Percentiles rank a stretch among this genome's conserved stretches.
Evolutionary conservation across 2,797 vertebrate species (phyloP).

Genomic region (Hirundo rustica): DNA sequence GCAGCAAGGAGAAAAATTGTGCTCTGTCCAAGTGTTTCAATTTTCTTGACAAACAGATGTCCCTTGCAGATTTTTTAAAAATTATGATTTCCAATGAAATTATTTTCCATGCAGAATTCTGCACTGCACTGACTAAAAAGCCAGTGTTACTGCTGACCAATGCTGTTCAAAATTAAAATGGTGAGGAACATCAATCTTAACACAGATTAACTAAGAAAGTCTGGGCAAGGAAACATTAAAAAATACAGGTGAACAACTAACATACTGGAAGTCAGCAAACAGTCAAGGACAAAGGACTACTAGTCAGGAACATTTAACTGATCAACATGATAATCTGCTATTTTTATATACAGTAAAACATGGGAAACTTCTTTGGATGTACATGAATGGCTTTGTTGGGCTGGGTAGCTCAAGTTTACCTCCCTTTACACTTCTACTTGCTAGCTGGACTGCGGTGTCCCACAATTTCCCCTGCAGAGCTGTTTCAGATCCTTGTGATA

Average conservation of each 20-base stretch:
- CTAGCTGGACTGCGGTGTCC: background rate
- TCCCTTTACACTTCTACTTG: background rate
- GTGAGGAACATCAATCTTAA: background rate
- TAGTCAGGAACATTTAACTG: background rate
- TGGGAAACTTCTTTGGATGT: background rate
- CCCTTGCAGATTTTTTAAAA: background rate
- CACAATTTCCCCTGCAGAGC: background rate
- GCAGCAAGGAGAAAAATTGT: background rate
- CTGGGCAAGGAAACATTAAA: background rate
- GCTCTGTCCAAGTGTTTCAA: background rate
- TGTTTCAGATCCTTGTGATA: background rate
- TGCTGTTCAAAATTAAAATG: background rate
- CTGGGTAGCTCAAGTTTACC: background rate
- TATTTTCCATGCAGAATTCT: background rate
- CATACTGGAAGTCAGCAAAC: background rate
- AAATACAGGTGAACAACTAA: background rate
- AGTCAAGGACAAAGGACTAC: background rate
- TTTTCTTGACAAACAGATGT: background rate
- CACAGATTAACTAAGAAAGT: background rate
- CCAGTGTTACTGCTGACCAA: background rate
- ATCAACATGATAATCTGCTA: background rate
- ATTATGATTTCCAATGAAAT: background rate
- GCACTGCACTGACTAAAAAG: background rate
- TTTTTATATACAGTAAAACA: background rate
- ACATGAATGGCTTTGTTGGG: background rate